Conservation (phyloP, 2,113 vertebrate species). For the Rhizomys pruinosus region DNA sequence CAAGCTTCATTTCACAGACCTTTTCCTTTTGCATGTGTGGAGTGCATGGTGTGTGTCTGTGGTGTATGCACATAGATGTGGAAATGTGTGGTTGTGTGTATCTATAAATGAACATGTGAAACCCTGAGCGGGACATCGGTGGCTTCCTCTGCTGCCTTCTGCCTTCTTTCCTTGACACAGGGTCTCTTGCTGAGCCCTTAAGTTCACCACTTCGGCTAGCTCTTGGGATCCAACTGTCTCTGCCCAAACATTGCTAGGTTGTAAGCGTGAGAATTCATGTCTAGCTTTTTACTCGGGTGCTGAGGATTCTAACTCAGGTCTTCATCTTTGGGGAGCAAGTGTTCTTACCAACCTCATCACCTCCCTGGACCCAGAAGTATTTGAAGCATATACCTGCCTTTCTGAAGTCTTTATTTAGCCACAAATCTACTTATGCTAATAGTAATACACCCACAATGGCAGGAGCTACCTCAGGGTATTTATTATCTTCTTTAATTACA, state of each 20-base stretch:
- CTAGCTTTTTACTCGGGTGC: background rate
- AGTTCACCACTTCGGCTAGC: background rate
- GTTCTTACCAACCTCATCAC: no score
- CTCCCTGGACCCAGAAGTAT: background rate
- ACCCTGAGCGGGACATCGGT: background rate
- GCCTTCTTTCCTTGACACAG: background rate
- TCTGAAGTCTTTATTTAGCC: background rate
- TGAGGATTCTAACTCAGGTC: background rate
- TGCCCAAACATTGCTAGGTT: background rate
- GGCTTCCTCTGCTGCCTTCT: background rate
- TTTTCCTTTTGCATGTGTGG: background rate
- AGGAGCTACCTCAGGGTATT: background rate
- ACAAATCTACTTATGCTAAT: background rate
- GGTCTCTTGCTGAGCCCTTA: background rate
- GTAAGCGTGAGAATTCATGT: no score
- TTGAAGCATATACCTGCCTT: background rate
- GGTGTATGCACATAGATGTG: background rate
- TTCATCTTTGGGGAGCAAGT: no score
- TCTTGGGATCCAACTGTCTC: background rate
- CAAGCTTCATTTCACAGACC: background rate
- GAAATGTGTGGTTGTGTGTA: no score
- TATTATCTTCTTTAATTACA: background rate
- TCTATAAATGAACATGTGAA: background rate
- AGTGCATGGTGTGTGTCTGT: background rate
- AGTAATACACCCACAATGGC: background rate